Conservation (phyloP, 2,888 invertebrate genomes). For the Dicranocentrus wangi region DNA sequence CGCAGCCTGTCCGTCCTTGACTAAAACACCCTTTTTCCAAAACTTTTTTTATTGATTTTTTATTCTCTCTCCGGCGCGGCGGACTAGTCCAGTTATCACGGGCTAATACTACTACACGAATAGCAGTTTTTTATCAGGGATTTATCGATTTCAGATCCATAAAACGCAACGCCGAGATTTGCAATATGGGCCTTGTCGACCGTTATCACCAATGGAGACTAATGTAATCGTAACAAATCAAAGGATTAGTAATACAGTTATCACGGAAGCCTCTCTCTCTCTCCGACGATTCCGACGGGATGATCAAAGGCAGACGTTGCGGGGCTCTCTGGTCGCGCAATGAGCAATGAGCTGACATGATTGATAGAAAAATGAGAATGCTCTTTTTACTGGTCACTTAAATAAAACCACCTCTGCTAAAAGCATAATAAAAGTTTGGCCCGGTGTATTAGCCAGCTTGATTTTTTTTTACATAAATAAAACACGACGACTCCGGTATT, state of each 20-base stretch:
- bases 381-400: too few species aligned
- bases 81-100: too few species aligned
- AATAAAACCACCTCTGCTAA: not conserved
- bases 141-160: conserved; percentile 3
- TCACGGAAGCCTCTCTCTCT: too few species aligned
- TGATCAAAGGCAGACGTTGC: conserved; percentile 20
- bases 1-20: too few species aligned
- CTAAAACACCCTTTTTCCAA: too few species aligned
- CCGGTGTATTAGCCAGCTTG: not conserved
- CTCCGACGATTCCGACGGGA: conserved; percentile 20
- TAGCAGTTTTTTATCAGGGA: conserved; percentile 12
- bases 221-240: not conserved
- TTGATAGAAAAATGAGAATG: not conserved
- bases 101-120: too few species aligned
- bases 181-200: too few species aligned
- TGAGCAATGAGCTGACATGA: not conserved
- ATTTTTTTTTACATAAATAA: not conserved
- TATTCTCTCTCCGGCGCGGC: too few species aligned
- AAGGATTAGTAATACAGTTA: not conserved
- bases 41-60: too few species aligned
- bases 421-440: not conserved
- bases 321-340: not conserved
- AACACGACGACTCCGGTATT: too few species aligned
- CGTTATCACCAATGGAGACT: not conserved
- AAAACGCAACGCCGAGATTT: too few species aligned